Conservation (phyloP, 2,797 vertebrate genomes). For the Gallinago solitaria region DNA sequence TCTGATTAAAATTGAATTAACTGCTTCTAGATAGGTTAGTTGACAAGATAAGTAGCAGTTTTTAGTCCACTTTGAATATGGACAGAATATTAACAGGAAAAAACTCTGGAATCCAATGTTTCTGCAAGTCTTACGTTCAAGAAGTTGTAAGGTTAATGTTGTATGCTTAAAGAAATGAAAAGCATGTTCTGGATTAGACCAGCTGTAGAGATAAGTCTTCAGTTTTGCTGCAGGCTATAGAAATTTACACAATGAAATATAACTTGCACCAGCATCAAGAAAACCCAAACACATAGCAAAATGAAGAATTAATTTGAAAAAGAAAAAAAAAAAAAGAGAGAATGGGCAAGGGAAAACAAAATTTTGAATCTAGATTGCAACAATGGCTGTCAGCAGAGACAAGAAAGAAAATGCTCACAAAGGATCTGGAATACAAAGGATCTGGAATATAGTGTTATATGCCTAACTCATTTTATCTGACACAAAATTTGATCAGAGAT, state of each 20-base stretch:
- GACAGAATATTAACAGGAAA: not conserved
- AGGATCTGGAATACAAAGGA: not conserved
- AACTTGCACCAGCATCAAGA: not conserved
- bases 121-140: not conserved
- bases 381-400: not conserved
- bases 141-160: not conserved
- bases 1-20: not conserved
- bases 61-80: not conserved
- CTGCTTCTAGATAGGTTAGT: not conserved
- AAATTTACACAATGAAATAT: not conserved
- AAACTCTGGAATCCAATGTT: not conserved
- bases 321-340: not conserved
- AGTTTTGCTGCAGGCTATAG: not conserved
- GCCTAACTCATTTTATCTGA: not conserved
- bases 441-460: not conserved
- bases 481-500: not conserved
- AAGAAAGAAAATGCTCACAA: not conserved
- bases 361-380: not conserved
- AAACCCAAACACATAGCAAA: not conserved
- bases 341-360: not conserved
- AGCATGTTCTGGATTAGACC: not conserved
- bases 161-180: not conserved
- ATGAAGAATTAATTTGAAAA: not conserved
- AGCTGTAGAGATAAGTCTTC: not conserved
- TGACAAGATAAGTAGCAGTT: not conserved